phyloP scores from a whole-genome alignment of 2,113 vertebrate species.

The Rhynchomys soricoides region DNA sequence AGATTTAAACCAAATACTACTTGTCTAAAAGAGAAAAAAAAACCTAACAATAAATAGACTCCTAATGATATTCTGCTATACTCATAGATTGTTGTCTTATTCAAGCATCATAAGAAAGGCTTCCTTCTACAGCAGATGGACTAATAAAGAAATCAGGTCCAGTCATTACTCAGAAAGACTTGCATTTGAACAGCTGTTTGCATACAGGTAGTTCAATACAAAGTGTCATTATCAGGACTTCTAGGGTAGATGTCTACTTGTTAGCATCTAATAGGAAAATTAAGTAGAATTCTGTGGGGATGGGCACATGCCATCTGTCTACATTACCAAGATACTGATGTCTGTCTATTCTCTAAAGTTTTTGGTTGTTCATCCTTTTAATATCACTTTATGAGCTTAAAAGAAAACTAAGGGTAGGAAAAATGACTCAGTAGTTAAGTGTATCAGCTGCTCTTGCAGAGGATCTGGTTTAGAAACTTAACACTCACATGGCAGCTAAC shows the following conservation, averaged over 20 bases:
- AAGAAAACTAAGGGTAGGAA: not conserved
- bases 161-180: no score
- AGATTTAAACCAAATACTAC: not conserved
- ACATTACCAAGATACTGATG: not conserved
- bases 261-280: not conserved
- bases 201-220: not conserved
- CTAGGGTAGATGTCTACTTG: accelerated
- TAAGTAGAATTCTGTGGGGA: not conserved
- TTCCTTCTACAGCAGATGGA: no score
- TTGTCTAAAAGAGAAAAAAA: not conserved
- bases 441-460: not conserved
- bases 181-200: not conserved
- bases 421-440: not conserved
- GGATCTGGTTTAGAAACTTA: not conserved
- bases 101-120: not conserved
- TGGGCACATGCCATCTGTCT: accelerated
- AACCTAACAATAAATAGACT: not conserved
- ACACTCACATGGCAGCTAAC: no score
- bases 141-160: not conserved
- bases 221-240: not conserved
- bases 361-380: not conserved
- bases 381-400: not conserved
- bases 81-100: not conserved
- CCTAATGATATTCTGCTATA: not conserved
- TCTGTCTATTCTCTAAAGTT: not conserved